Base-by-base conservation (phyloP, 1,140 invertebrate species). In the Tribolium castaneum region DNA sequence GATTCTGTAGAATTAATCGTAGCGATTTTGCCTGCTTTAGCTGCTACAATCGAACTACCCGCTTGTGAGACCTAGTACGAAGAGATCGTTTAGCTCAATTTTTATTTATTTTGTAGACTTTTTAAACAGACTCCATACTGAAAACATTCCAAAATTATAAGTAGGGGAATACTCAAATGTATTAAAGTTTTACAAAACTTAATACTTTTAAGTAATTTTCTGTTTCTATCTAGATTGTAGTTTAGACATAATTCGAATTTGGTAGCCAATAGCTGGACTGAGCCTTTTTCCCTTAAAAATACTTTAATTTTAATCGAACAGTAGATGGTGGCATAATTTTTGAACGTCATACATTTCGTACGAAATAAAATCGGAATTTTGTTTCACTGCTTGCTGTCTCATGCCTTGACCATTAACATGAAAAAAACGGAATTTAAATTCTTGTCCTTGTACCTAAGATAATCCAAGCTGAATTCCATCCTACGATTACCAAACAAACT, bases 41-140 rank as follows among this genome's bases (percentile, higher is more conserved):
- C 89, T 92, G 91, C 88, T 92, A 92, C 90, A 92, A 92, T 90
- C 90, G 91, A 90, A 92, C 91, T 82, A 92, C 91, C 84, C 90
- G 91, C 83, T 90, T 92, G 85, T 92, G 89, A 90, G 78, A 78
- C 56, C 59, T 50, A 76, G 75, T 56, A 22, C 10, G 30, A 70
- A 70, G 56, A 76, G n/a, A 39, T 66, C 30, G 59, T 59, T 35
- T 66, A 66, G 59, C 59, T 66, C 59, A 66, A 66, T 66, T 66
- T 34, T 66, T 12, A 70, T 49, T 62, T 52, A 16, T 75, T 59
- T 75, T 56, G 51, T 56, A 39, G 9, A 39, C 39, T 34, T 73
- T 7, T 66, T 19, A 59, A 34, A 70, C 6, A 72, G 13, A 19
- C 71, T 73, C 71, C 71, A 73, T 73, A 73, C 71, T 54, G 30